Conservation (phyloP, 92 coral and sea anemone genomes). For the Porites evermanni region DNA sequence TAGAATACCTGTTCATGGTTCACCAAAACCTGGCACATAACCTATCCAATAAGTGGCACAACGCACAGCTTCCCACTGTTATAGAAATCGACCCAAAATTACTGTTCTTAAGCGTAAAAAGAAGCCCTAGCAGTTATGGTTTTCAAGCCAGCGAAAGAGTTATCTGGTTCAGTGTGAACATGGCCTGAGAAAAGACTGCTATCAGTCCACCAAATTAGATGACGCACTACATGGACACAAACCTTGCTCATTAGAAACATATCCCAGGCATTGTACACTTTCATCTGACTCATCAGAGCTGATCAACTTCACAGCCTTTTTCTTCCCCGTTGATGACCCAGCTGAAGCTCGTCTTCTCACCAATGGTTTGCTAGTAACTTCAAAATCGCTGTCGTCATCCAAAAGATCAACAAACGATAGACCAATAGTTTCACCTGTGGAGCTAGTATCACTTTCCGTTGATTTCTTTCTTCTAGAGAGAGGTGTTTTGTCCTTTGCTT, state of each 20-base stretch:
- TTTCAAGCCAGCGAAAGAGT: too few species aligned
- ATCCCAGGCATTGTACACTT: conserved; percentile 23
- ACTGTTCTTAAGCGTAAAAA: too few species aligned
- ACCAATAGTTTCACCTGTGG: conserved; percentile 31
- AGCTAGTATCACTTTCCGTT: conserved; percentile 16
- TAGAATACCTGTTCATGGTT: too few species aligned
- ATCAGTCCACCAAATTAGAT: too few species aligned
- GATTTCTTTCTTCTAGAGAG: conserved; percentile 17
- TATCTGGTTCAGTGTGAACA: too few species aligned
- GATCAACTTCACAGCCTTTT: conserved; percentile 5
- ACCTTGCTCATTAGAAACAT: conserved; percentile 8
- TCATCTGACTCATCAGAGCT: conserved; percentile 69
- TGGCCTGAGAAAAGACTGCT: too few species aligned
- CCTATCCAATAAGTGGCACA: too few species aligned
- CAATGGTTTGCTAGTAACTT: conserved; percentile 55
- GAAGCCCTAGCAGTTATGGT: too few species aligned
- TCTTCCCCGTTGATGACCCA: conserved; percentile 14
- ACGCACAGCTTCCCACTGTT: too few species aligned
- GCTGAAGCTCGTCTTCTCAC: conserved; percentile 38
- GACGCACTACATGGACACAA: neutral
- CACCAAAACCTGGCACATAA: too few species aligned
- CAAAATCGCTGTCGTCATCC: conserved; percentile 79
- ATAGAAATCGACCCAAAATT: too few species aligned
- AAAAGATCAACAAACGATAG: conserved; percentile 50
- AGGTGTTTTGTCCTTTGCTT: conserved; percentile 20